Percentiles rank a stretch among this genome's conserved stretches.
Evolutionary conservation across 2,113 vertebrate genomes (phyloP).

Genomic region (Callospermophilus lateralis): DNA sequence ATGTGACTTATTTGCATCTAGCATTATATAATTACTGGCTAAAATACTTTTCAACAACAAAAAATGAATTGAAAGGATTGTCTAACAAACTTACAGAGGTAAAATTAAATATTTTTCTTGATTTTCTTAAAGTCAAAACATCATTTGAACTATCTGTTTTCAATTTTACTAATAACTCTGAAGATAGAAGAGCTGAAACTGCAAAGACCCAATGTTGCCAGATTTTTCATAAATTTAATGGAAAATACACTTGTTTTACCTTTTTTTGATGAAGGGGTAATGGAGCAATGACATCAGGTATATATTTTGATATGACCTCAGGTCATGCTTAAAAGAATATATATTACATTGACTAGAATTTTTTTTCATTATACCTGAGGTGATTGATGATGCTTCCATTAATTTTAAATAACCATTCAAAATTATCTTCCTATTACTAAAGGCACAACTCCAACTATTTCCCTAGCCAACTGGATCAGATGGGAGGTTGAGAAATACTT

Average conservation of each 20-base stretch:
- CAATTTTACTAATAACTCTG: not conserved
- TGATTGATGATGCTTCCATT: conserved; percentile 1
- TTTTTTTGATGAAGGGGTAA: not conserved
- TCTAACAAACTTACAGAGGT: not conserved
- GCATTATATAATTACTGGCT: not conserved
- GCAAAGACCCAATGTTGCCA: not conserved
- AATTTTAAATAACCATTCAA: conserved; percentile 52
- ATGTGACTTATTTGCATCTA: not conserved
- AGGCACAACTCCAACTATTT: not conserved
- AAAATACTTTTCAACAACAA: not conserved
- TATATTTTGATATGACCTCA: not conserved
- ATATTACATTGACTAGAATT: not conserved
- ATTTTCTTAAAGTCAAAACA: not conserved
- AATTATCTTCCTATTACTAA: conserved; percentile 31
- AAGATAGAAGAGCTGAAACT: conserved; percentile 7
- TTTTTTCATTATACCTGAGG: conserved; percentile 32
- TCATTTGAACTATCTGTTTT: conserved; percentile 11
- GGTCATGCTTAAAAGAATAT: conserved; percentile 33
- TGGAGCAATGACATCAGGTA: not conserved
- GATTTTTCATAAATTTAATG: conserved; percentile 28
- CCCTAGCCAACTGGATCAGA: conserved; percentile 11
- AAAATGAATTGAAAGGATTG: not conserved
- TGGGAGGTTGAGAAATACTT: conserved; percentile 6
- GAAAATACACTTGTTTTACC: not conserved
- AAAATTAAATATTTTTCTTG: not conserved